Percentiles rank a stretch among this genome's conserved stretches.
Conservation (phyloP, 2,797 vertebrate genomes). For the Sebastes trivittatus region DNA sequence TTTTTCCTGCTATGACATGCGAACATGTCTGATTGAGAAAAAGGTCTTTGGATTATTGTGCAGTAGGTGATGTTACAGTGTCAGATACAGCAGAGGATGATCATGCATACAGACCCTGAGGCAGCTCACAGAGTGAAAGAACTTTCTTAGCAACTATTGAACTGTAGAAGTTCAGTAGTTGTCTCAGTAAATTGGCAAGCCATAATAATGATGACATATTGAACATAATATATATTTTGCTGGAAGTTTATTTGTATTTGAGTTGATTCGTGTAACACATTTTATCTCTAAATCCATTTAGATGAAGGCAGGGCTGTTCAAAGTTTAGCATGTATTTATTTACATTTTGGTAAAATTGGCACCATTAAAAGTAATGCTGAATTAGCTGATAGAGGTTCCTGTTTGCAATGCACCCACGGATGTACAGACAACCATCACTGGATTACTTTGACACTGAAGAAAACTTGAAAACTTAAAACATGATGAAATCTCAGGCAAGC, state of each 20-base stretch:
- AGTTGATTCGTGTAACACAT: background rate
- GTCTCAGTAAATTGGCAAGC: background rate
- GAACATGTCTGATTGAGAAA: background rate
- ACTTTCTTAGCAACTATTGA: background rate
- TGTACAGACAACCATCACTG: background rate
- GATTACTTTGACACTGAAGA: background rate
- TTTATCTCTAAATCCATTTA: background rate
- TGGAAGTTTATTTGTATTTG: background rate
- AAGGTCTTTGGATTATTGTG: background rate
- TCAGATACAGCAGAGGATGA: background rate
- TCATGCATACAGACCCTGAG: background rate
- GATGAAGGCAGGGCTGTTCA: fast-evolving
- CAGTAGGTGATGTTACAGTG: background rate
- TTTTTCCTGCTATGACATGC: background rate
- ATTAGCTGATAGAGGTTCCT: background rate
- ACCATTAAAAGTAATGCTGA: background rate
- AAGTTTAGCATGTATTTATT: background rate
- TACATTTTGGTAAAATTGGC: background rate
- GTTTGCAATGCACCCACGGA: background rate
- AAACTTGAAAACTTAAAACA: background rate
- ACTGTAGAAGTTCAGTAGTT: background rate
- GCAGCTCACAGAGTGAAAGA: background rate
- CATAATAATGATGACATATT: background rate
- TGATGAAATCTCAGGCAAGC: background rate
- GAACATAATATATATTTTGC: background rate